Evolutionary conservation across 2,797 vertebrate species (phyloP).

Genomic region (Arctocebus calabarensis): DNA sequence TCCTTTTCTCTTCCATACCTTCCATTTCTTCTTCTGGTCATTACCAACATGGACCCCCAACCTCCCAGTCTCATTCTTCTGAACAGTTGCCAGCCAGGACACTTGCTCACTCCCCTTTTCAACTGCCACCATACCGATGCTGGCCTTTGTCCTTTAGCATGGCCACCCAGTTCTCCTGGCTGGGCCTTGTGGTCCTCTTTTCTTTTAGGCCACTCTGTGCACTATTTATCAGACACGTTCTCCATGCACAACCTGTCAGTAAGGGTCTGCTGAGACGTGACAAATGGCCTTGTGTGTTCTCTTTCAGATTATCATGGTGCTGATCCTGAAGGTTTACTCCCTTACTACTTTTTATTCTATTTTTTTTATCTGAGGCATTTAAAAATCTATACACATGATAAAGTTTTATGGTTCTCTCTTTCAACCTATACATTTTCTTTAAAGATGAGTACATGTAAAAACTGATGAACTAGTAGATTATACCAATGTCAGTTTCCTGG

Average conservation of each 20-base stretch:
- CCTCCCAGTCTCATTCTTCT: background rate
- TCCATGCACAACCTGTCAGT: background rate
- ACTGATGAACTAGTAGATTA: background rate
- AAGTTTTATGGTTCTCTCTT: background rate
- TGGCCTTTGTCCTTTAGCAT: background rate
- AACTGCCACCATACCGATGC: too few relatives aligned
- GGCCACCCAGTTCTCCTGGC: background rate
- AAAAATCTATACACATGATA: background rate
- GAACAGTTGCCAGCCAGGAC: background rate
- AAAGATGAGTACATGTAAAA: background rate
- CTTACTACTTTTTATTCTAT: background rate
- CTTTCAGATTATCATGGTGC: background rate
- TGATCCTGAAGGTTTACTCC: background rate
- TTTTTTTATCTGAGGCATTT: background rate
- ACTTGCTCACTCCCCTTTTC: background rate
- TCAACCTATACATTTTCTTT: too few relatives aligned
- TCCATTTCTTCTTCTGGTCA: background rate
- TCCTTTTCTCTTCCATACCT: background rate
- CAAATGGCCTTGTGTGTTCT: background rate
- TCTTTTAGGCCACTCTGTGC: background rate
- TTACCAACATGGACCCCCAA: background rate
- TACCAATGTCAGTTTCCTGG: background rate
- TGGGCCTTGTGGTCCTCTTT: background rate
- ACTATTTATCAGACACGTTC: background rate
- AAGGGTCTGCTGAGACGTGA: background rate